Evolutionary conservation across 2,888 invertebrate species (phyloP), one percentile per base, ranked within the genome.

Genomic region (Nemapogon koenigi): DNA sequence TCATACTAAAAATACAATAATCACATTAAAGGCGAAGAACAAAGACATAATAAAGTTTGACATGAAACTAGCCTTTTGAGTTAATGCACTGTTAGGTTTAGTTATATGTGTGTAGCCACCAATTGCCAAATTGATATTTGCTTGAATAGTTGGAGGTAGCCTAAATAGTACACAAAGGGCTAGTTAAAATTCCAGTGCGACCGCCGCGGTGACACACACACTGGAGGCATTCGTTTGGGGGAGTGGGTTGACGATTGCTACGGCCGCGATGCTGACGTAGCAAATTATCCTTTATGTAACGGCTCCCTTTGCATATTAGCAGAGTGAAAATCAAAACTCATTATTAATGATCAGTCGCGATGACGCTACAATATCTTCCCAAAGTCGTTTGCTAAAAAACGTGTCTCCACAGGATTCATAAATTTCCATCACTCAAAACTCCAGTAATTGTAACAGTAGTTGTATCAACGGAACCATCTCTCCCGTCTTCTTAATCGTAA

Each of bases 291-390:
- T 27, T 27, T 28, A 18, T 37, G 18, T 27, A 58, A 48, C 59
- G 54, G 51, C 62, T 56, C 71, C 68, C 73, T 64, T 57, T 65
- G 70, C 71, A 71, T 75, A 76, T 73, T 71, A 73, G 68, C 70
- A 57, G 57, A 66, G 69, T 67, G 65, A 71, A 75, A 78, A 78
- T 76, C 75, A 75, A 71, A 75, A 75, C 62, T 72, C 67, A 65
- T 58, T 69, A 68, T 76, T 78, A 78, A 78, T 76, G 76, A 71
- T 69, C 64, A 55, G 46, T 47, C 62, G 59, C 52, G 70, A 70
- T 75, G 78, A 78, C 73, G 69, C 67, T 72, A 72, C 69, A 72
- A 76, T 72, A 73, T 73, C 72, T 70, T 57, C 47, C 35, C 13
- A 33, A 33, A 33, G 33, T 33, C 33, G 19, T 33, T 33, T 33